Base-by-base conservation (phyloP, 2,888 invertebrate species). In the Lottia gigantea region DNA sequence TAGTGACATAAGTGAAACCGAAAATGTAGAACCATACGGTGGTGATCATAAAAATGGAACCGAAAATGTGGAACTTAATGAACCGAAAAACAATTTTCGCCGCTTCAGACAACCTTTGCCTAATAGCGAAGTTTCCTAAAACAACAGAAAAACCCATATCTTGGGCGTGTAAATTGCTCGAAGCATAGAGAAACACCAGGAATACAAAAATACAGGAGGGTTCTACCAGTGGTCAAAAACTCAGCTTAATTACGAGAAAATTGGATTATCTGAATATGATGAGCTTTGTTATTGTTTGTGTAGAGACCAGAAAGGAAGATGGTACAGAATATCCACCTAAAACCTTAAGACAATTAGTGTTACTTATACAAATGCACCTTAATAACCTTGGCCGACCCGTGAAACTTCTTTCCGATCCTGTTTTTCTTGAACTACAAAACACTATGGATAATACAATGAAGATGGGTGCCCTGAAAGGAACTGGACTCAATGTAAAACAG, bases 271-370 rank as follows among this genome's bases (percentile, higher is more conserved):
- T 66, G 12, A 49, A 66, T n/a, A 66, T 19, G 49, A 47, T 19
- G 66, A 66, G 19, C 45, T 66, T n/a, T 49, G 26, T 46, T 66
- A 66, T 46, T 46, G 66, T 46, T 19, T 66, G 66, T 66, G 46
- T 66, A 46, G 66, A 66, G 26, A 26, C 47, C n/a, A 47, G 47
- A 15, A 66, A 66, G 26, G 26, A 66, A 19, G 49, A 66, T 19
- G 66, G 66, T 4, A 66, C 46, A 12, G 66, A 66, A 14, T 66
- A 66, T 47, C 66, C 66, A 47, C 47, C 66, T 7, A 66, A 47
- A 40, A 66, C 66, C 16, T 15, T 66, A 14, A 14, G 66, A 31
- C 66, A 66, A 66, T 23, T 66, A 16, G 49, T 66, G 2, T 16
- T 47, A 23, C 66, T 66, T 14, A 23, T 66, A 16, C 66, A 66